Conservation (phyloP, 2,797 vertebrate species). For the Mus caroli region DNA sequence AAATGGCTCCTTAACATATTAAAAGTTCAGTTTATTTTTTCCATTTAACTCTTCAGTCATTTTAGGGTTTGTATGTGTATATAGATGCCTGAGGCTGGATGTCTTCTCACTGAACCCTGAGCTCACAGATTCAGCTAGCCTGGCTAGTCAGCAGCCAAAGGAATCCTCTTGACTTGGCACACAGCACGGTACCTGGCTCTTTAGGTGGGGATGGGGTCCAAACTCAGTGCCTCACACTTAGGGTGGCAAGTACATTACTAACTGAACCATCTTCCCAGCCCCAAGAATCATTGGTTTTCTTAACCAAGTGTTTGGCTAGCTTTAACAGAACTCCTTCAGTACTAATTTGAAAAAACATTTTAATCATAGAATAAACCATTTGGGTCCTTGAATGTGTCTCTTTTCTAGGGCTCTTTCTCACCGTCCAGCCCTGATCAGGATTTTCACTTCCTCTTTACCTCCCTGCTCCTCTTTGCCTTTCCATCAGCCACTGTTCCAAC, state of each 20-base stretch:
- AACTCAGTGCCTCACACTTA: neutral
- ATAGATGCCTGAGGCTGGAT: neutral
- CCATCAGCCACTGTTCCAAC: neutral
- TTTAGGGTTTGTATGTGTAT: neutral
- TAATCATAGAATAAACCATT: conserved; percentile 44
- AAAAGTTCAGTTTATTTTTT: neutral
- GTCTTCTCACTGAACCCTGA: neutral
- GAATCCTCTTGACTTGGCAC: neutral
- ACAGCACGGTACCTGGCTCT: neutral
- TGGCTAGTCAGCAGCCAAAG: neutral
- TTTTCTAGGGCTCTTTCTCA: neutral
- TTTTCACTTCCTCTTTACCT: neutral
- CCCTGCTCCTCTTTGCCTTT: neutral
- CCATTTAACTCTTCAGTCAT: conserved; percentile 23
- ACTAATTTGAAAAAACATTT: neutral
- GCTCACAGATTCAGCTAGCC: neutral
- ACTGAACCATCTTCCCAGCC: neutral
- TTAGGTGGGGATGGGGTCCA: neutral
- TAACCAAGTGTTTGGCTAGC: conserved; percentile 6
- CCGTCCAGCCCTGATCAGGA: neutral
- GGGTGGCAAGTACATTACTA: neutral
- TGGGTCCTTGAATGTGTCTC: neutral
- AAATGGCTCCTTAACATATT: conserved; percentile 23
- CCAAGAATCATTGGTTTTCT: conserved; percentile 24
- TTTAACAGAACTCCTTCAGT: neutral